Evolutionary conservation across 2,888 invertebrate species (phyloP).

Genomic region (Mermis nigrescens): DNA sequence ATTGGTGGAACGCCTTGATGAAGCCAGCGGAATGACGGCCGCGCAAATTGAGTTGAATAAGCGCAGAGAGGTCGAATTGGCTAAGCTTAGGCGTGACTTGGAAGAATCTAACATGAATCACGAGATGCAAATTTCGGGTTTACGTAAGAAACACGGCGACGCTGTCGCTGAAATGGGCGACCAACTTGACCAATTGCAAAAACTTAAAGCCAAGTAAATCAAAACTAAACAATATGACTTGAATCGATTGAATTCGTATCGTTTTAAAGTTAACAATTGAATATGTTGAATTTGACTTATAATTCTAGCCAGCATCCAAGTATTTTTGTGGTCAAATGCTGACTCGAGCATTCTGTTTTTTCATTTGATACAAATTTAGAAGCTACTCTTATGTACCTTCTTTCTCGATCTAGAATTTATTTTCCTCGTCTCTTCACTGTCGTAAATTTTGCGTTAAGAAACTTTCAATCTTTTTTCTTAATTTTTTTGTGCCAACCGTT

Average conservation of each 20-base stretch:
- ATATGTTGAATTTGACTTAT: too few species aligned
- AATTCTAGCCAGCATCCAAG: too few species aligned
- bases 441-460: too few species aligned
- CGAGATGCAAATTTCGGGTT: constrained; percentile 79
- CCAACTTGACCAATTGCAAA: constrained; percentile 98
- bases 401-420: too few species aligned
- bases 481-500: too few species aligned
- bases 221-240: too few species aligned
- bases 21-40: constrained; percentile 94
- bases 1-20: constrained; percentile 86
- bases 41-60: constrained; percentile 87
- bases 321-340: too few species aligned
- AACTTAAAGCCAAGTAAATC: constrained; percentile 80
- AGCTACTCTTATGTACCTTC: too few species aligned
- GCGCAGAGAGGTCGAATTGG: constrained; percentile 96
- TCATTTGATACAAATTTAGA: too few species aligned
- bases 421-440: too few species aligned
- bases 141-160: constrained; percentile 99
- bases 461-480: too few species aligned
- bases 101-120: constrained; percentile 98
- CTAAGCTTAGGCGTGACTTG: constrained; percentile 89
- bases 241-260: not conserved
- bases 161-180: constrained; percentile 97
- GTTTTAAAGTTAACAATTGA: not conserved
- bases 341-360: too few species aligned